phyloP scores from a whole-genome alignment of 2,113 vertebrate species.

The Sinocyclocheilus anophthalmus region DNA sequence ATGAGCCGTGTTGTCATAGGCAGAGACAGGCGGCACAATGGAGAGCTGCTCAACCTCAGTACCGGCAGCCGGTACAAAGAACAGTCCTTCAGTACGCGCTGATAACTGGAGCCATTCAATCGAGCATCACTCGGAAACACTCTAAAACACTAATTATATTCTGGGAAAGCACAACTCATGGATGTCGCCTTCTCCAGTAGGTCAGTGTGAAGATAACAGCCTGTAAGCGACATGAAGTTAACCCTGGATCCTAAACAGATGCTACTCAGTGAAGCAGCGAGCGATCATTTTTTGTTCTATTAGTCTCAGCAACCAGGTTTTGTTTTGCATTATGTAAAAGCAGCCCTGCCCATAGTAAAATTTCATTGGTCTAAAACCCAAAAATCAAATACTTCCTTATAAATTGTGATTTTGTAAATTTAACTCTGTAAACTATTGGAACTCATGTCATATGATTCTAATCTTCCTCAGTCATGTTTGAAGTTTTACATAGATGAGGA shows the following conservation, averaged over 20 bases:
- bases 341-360: background rate
- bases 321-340: background rate
- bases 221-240: background rate
- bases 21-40: constrained; percentile 38
- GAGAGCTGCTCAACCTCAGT: constrained; percentile 48
- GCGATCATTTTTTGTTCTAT: background rate
- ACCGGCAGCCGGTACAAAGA: background rate
- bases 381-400: background rate
- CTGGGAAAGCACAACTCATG: background rate
- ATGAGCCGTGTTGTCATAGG: constrained; percentile 23
- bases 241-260: background rate
- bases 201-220: background rate
- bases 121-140: constrained; percentile 4
- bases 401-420: background rate
- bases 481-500: background rate
- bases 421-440: no score
- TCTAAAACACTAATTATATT: background rate
- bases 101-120: constrained; percentile 17
- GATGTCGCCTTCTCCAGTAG: background rate
- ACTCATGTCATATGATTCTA: no score
- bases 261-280: no score
- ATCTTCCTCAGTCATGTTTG: no score
- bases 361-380: background rate
- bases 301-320: background rate
- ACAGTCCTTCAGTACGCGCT: background rate